Percentiles rank a stretch among this genome's conserved stretches.
Evolutionary conservation across 2,888 invertebrate genomes (phyloP).

Genomic region (Meiosimyza decipiens): DNA sequence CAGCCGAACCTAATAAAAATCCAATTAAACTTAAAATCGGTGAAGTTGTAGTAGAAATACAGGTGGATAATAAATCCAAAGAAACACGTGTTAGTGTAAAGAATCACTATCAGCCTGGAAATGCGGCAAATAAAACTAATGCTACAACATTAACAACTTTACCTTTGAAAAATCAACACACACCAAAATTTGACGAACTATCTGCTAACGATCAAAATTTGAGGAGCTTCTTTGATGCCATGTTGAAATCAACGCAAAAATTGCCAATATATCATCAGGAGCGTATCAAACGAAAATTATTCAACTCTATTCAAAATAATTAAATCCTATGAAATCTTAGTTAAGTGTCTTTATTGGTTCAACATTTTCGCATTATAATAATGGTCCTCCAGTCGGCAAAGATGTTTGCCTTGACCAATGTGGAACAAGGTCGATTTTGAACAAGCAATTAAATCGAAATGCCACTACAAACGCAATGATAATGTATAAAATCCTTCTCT

Average conservation of each 20-base stretch:
- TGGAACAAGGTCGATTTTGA: too few species aligned
- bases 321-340: background rate
- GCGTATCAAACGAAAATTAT: slow-evolving; percentile 40
- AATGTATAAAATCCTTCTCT: too few species aligned
- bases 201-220: slow-evolving; percentile 40
- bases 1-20: too few species aligned
- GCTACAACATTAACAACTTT: too few species aligned
- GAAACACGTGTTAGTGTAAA: background rate
- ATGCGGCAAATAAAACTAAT: too few species aligned
- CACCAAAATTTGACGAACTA: slow-evolving; percentile 22
- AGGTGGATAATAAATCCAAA: slow-evolving; percentile 17
- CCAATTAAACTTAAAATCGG: slow-evolving; percentile 30
- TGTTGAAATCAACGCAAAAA: slow-evolving; percentile 43
- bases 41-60: slow-evolving; percentile 30
- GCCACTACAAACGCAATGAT: too few species aligned
- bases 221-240: slow-evolving; percentile 46
- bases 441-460: too few species aligned
- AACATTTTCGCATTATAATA: too few species aligned
- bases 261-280: slow-evolving; percentile 46
- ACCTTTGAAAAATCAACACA: background rate
- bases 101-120: too few species aligned
- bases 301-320: slow-evolving; percentile 35
- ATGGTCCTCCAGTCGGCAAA: too few species aligned
- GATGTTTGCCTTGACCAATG: too few species aligned
- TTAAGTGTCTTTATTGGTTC: too few species aligned